Conservation (phyloP, 1,140 invertebrate genomes). For the Nephila pilipes region DNA sequence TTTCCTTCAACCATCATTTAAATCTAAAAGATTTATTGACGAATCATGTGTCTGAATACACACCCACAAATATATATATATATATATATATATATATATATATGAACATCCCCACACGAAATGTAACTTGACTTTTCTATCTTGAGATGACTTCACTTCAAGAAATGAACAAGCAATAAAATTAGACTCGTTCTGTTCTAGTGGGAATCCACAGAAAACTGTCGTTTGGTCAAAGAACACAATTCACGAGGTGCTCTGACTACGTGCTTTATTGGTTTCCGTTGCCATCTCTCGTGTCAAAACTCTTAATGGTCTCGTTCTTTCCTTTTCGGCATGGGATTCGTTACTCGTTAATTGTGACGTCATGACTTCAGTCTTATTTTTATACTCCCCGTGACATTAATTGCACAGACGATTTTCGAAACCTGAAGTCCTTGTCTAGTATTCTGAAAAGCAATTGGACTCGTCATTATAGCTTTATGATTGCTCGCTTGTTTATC, state of each 20-base stretch:
- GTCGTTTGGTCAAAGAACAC: not conserved
- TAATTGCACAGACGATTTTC: not conserved
- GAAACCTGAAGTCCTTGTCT: not conserved
- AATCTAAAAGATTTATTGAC: no score
- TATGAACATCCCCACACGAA: not conserved
- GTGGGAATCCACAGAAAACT: not conserved
- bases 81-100: no score
- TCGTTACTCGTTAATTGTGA: slow-evolving; percentile 52
- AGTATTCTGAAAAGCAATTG: slow-evolving; percentile 9
- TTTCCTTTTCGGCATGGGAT: not conserved
- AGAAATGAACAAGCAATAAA: not conserved
- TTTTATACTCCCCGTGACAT: not conserved
- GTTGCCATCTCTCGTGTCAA: slow-evolving; percentile 57
- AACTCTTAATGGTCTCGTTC: slow-evolving; percentile 46
- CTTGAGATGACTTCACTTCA: not conserved
- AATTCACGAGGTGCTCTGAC: not conserved
- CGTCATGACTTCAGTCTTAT: not conserved
- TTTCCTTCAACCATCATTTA: no score
- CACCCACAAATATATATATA: no score
- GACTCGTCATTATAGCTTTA: not conserved
- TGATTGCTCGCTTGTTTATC: slow-evolving; percentile 17
- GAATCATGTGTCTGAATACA: no score
- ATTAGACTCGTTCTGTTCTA: slow-evolving; percentile 25
- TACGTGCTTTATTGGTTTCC: slow-evolving; percentile 55
- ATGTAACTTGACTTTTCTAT: no score